A percentile compares a stretch with the other conserved stretches of the same genome.
These are phyloP conservation scores for Chiroxiphia lanceolata DNA, from an alignment of 2,797 vertebrate species.

Conservation along the genomic window DNA sequence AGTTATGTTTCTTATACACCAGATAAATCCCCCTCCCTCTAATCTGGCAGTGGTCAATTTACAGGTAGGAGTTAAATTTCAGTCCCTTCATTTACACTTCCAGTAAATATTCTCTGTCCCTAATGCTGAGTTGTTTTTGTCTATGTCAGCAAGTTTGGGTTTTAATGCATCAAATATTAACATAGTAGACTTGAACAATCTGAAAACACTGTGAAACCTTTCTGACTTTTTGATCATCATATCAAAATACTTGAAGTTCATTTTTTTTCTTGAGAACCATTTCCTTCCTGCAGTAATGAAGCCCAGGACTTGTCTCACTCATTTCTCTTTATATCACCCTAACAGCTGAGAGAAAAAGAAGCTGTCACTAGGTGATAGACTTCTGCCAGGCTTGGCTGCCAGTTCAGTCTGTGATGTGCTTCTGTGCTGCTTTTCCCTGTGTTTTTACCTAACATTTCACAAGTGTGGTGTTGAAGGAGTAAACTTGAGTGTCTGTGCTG, in stretches of 20 bases:
- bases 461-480: background rate
- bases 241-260: background rate
- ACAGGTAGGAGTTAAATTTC: background rate
- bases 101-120: background rate
- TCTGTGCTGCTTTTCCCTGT: background rate
- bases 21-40: background rate
- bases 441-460: conserved; percentile 14
- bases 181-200: background rate
- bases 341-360: conserved; percentile 3
- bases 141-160: background rate
- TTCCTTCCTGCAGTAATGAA: background rate
- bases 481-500: background rate
- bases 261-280: background rate
- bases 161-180: background rate
- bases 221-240: background rate
- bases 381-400: conserved; percentile 24
- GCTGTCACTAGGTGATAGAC: conserved; percentile 45
- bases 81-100: background rate
- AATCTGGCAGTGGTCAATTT: background rate
- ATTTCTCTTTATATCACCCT: background rate
- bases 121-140: background rate
- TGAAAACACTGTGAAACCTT: background rate
- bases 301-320: background rate
- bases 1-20: background rate
- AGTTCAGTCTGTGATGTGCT: background rate